Evolutionary conservation across 64 coral and sea anemone species (phyloP).

Genomic region (Montipora foliosa): DNA sequence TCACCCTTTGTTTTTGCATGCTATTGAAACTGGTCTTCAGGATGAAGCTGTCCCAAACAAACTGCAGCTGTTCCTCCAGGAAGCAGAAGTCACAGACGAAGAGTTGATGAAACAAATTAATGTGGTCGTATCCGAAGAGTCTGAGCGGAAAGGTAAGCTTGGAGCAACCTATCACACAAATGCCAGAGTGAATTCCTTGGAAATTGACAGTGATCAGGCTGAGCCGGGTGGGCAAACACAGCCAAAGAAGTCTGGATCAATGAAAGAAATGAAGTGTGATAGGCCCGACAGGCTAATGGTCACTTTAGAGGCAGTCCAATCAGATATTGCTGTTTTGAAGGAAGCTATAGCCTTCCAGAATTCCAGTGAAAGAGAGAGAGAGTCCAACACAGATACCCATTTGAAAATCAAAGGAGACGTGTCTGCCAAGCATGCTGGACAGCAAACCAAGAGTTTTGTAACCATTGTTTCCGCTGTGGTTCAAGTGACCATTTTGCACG

Average conservation of each 20-base stretch:
- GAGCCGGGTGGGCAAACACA: background rate
- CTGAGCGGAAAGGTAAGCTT: constrained; percentile 22
- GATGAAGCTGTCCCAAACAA: too few species aligned
- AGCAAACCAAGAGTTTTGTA: constrained; percentile 32
- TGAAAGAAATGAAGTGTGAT: background rate
- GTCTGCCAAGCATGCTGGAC: constrained; percentile 12
- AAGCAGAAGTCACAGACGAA: too few species aligned
- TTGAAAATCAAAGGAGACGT: background rate
- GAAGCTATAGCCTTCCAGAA: background rate
- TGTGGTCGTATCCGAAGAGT: constrained; percentile 43
- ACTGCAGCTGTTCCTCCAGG: too few species aligned
- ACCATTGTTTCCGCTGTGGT: constrained; percentile 23
- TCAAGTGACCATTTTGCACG: too few species aligned
- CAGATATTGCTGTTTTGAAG: constrained; percentile 35
- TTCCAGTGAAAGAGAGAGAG: background rate
- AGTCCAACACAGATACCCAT: background rate
- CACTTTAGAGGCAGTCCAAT: constrained; percentile 6
- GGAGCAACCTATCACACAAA: background rate
- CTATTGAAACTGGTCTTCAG: too few species aligned
- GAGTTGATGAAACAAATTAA: constrained; percentile 46
- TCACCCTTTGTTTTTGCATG: too few species aligned
- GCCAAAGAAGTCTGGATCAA: background rate
- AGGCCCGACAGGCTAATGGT: constrained; percentile 2
- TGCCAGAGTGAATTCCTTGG: background rate
- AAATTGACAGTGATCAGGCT: background rate